Base-by-base conservation (phyloP, 2,888 invertebrate species). In the Gerris lacustris region DNA sequence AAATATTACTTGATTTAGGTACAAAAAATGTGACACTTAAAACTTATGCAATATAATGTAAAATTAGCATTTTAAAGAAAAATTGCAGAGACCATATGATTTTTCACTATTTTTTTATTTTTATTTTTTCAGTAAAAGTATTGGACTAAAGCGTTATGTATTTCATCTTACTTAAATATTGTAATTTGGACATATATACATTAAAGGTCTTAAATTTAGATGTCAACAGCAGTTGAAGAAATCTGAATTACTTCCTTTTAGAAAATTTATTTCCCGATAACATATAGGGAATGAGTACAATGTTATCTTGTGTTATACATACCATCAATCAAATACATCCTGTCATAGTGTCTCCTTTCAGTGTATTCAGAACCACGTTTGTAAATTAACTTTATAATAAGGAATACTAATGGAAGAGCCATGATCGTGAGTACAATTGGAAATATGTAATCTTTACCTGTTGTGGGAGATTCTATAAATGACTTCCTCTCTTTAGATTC, bases 321-420 rank as follows among this genome's bases (percentile, higher is more conserved):
- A 77, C 92, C 93, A 80, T 93, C 92, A 71, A 93, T 88, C 15
- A 93, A 84, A 78, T 93, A 92, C 92, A 93, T 92, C 79, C 92
- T 84, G 74, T 90, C 86, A 78, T 93, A 93, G 80, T 93, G 92
- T 76, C 92, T 84, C 75, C 92, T 90, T 76, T 88, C 87, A 91
- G 92, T 92, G 79, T 90, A 90, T 78, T 92, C 92, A 76, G 87
- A 84, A n/a, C 91, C 87, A 75, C 87, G 83, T 75, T 87, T 86
- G 72, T 88, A 83, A 44, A 87, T 82, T 79, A 89, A 83, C 72
- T 87, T 87, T 18, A 87, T 84, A 67, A 88, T 82, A 67, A 88
- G 83, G 63, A 87, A 86, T 75, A 91, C 86, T 79, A 91, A 83
- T 6, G 92, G 91, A 68, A 92, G 85, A 45, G 88, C 87, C 73